A percentile compares a stretch with the other conserved stretches of the same genome.
These are phyloP conservation scores for Trematocara nigrifrons DNA, from an alignment of 2,113 vertebrate genomes.

Conservation along the genomic window DNA sequence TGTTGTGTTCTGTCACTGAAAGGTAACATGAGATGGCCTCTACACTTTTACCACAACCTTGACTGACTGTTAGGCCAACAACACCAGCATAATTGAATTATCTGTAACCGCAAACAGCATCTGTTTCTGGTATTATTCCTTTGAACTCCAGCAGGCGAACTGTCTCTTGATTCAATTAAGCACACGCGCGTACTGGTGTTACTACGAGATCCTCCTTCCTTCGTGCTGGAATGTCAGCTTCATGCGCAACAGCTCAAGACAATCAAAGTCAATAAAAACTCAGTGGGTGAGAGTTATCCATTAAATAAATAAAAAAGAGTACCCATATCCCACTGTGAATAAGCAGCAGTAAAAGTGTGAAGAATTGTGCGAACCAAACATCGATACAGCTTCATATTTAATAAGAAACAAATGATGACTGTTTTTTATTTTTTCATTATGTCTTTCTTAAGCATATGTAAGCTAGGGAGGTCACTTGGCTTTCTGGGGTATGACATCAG, in stretches of 20 bases:
- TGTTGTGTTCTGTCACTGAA: background rate
- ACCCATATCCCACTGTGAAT: constrained; percentile 12
- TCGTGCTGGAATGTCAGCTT: constrained; percentile 48
- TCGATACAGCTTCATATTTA: background rate
- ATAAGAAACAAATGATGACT: background rate
- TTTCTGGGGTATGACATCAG: constrained; percentile 25
- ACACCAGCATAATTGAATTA: constrained; percentile 66
- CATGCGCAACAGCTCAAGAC: constrained; percentile 43
- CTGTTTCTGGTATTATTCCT: constrained; percentile 60
- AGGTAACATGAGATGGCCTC: constrained; percentile 28
- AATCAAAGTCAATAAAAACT: constrained; percentile 50
- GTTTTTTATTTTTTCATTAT: background rate
- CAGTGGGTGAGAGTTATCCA: background rate
- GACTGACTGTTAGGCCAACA: constrained; percentile 34
- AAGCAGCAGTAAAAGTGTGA: background rate
- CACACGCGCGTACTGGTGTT: constrained; percentile 14
- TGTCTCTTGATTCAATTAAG: constrained; percentile 55
- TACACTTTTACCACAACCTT: constrained; percentile 8
- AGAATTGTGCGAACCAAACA: background rate
- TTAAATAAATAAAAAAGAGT: background rate
- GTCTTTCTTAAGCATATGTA: background rate
- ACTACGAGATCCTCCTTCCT: background rate
- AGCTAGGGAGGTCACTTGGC: background rate
- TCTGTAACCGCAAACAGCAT: constrained; percentile 43
- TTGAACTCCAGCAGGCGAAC: constrained; percentile 25